Conservation (phyloP, 2,888 invertebrate genomes). For the Cetonia aurata region DNA sequence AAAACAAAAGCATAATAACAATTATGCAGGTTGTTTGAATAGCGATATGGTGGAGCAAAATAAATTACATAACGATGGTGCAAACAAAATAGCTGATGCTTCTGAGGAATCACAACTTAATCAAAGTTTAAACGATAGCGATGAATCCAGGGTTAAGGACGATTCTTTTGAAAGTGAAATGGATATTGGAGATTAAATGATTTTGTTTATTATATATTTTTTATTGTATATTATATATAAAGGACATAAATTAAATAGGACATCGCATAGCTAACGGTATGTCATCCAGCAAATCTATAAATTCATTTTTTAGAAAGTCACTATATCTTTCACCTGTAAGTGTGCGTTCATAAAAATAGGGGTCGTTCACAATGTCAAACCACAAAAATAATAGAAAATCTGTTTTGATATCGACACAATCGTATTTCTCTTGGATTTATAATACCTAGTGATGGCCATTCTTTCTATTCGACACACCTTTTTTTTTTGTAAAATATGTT, state of each 20-base stretch:
- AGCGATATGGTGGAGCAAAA: background rate
- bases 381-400: no score
- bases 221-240: slow-evolving; percentile 22
- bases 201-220: slow-evolving; percentile 3
- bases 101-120: background rate
- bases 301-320: no score
- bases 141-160: slow-evolving; percentile 2
- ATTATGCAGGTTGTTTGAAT: background rate
- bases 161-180: slow-evolving; percentile 27
- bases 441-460: no score
- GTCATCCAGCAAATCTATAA: no score
- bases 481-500: no score
- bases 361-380: no score
- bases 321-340: no score
- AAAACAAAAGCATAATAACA: background rate
- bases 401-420: no score
- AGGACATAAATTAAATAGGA: background rate
- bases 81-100: background rate
- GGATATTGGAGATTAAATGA: slow-evolving; percentile 22
- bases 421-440: no score
- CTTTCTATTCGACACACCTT: no score
- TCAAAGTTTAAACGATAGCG: background rate
- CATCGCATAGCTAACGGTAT: no score
- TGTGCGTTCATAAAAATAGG: no score
- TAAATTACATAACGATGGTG: background rate